Evolutionary conservation across 2,113 vertebrate species (phyloP), one percentile per base, ranked within the genome.

Genomic region (Gasterosteus nipponicus): DNA sequence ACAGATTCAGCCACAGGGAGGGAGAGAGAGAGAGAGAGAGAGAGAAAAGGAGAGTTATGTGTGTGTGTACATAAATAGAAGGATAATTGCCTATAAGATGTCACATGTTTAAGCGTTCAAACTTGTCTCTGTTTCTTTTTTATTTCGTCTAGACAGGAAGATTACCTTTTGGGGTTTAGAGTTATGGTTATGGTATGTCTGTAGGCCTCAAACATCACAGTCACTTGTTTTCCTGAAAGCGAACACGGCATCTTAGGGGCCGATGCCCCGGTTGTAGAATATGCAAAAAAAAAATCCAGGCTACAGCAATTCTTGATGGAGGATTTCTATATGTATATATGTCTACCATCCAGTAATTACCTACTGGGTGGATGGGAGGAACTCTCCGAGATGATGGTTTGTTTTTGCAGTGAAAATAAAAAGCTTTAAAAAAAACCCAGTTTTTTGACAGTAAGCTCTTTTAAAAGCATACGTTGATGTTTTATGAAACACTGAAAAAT

Each of bases 331-430:
- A 75, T 71, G 75, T 89, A 69, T 85, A 83, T 88, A 75, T 46
- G 77, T 71, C 79, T 87, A 66, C 70, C 69, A 79, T 87, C 73
- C 78, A 70, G 85, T 89, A 92, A 91, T 89, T 90, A 89, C 70
- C 68, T 72, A 75, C 54, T 11, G 62, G 35, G 74, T 77, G 78
- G 81, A 87, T 65, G 78, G 82, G 74, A 81, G 85, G 78, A 61
- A 58, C 65, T 78, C 12, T 84, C 31, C 69, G 69, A 80, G 81
- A 88, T 89, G 85, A 82, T 70, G 75, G 77, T 83, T 76, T 82
- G 56, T 88, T 58, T 85, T 84, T 68, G 78, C 74, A 72, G 58
- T 83, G 41, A 81, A 81, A 77, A 39, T 73, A 78, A 44, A 75
- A 53, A 53, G 53, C 22, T 26, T 26, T 26, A 22, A 81, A 79